These are phyloP conservation scores for Plecturocebus donacophilus DNA, from an alignment of 2,113 vertebrate species.

Conservation along the genomic window DNA sequence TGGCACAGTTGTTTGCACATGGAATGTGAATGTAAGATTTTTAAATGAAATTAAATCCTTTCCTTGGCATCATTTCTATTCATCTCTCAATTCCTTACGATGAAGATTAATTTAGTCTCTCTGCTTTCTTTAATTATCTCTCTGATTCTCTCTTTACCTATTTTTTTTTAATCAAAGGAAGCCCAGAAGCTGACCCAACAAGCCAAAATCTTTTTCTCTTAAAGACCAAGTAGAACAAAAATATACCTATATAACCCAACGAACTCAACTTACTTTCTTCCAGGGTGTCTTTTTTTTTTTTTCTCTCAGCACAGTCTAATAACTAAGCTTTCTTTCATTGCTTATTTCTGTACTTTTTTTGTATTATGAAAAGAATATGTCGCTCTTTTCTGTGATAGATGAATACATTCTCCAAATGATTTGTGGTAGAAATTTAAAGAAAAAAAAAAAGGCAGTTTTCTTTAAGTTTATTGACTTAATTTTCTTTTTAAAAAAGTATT, in stretches of 20 bases:
- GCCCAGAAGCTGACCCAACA: not conserved
- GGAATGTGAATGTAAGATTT: not conserved
- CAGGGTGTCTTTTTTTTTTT: not conserved
- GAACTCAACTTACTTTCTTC: not conserved
- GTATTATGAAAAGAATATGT: not conserved
- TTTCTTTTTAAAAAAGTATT: not conserved
- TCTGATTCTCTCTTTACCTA: not conserved
- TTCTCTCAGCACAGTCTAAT: not conserved
- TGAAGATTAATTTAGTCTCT: not conserved
- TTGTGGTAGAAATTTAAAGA: not conserved
- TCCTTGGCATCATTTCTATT: not conserved
- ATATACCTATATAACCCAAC: not conserved
- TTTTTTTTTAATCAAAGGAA: not conserved
- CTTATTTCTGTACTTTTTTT: not conserved
- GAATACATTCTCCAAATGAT: not conserved
- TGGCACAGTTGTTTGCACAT: not conserved
- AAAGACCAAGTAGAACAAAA: not conserved
- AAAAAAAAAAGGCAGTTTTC: not conserved
- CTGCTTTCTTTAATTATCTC: not conserved
- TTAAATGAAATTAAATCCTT: constrained; percentile 39
- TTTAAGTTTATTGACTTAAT: not conserved
- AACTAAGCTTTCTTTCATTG: not conserved
- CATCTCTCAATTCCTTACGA: not conserved
- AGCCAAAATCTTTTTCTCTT: not conserved
- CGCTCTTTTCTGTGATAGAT: not conserved